Percentiles rank a stretch among this genome's conserved stretches.
These are phyloP conservation scores for Anolis sagrei DNA, from an alignment of 2,113 vertebrate species.

Conservation along the genomic window DNA sequence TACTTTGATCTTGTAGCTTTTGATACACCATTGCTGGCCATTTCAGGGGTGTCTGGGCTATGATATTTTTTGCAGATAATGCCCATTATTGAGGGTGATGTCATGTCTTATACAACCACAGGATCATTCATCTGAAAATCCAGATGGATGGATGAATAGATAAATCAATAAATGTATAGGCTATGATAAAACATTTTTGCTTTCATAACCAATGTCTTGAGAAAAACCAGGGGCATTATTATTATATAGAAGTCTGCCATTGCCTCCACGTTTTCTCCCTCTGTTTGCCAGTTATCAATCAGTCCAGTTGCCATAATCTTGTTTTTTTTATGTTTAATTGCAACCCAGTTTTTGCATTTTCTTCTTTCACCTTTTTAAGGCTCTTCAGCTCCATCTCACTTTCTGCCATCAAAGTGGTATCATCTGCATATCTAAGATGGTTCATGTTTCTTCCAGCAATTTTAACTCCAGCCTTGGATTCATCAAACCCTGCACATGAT, in stretches of 20 bases:
- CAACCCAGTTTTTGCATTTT: too few relatives aligned
- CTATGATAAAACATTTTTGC: not conserved
- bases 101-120: constrained; percentile 13
- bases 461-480: too few relatives aligned
- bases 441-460: too few relatives aligned
- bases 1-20: constrained; percentile 39
- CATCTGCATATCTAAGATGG: too few relatives aligned
- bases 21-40: not conserved
- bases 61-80: constrained; percentile 13
- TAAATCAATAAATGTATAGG: not conserved
- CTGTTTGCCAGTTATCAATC: too few relatives aligned
- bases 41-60: not conserved
- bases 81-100: constrained; percentile 9
- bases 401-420: too few relatives aligned
- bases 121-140: not conserved
- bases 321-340: too few relatives aligned
- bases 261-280: too few relatives aligned
- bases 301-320: too few relatives aligned
- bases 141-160: not conserved
- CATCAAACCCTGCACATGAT: too few relatives aligned
- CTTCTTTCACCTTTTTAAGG: too few relatives aligned
- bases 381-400: too few relatives aligned
- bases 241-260: not conserved
- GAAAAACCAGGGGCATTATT: not conserved
- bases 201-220: not conserved